A percentile compares a stretch with the other conserved stretches of the same genome.
Evolutionary conservation across 2,888 invertebrate genomes (phyloP).

Genomic region (Carcina quercana): DNA sequence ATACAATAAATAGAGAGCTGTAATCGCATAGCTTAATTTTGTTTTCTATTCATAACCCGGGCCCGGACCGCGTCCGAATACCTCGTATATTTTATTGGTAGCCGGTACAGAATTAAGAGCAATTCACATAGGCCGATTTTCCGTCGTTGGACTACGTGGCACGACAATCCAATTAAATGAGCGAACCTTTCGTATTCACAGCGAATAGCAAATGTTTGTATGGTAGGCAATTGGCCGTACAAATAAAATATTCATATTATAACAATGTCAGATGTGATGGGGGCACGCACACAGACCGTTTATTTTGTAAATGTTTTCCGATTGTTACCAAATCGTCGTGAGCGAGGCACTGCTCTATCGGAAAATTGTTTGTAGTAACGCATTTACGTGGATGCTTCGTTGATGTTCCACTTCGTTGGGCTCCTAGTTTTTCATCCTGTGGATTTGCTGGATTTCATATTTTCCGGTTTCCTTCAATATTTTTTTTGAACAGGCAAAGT

Average conservation of each 20-base stretch:
- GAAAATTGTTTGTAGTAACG: background rate
- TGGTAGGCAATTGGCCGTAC: slow-evolving; percentile 48
- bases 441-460: no score
- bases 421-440: no score
- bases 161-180: slow-evolving; percentile 67
- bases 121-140: slow-evolving; percentile 57
- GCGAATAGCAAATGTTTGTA: slow-evolving; percentile 63
- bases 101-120: slow-evolving; percentile 50
- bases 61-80: slow-evolving; percentile 31
- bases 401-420: no score
- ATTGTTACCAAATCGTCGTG: slow-evolving; percentile 13
- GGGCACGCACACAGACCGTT: slow-evolving; percentile 22
- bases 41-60: slow-evolving; percentile 43
- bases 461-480: no score
- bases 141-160: slow-evolving; percentile 40
- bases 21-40: slow-evolving; percentile 19
- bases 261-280: slow-evolving; percentile 46
- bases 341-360: background rate
- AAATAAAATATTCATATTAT: slow-evolving; percentile 64
- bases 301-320: slow-evolving; percentile 22
- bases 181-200: slow-evolving; percentile 61
- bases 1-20: slow-evolving; percentile 8
- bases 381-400: no score
- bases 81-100: slow-evolving; percentile 45
- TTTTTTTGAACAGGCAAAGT: no score